Evolutionary conservation across 2,113 vertebrate species (phyloP), one percentile per base, ranked within the genome.

Genomic region (Solea senegalensis): DNA sequence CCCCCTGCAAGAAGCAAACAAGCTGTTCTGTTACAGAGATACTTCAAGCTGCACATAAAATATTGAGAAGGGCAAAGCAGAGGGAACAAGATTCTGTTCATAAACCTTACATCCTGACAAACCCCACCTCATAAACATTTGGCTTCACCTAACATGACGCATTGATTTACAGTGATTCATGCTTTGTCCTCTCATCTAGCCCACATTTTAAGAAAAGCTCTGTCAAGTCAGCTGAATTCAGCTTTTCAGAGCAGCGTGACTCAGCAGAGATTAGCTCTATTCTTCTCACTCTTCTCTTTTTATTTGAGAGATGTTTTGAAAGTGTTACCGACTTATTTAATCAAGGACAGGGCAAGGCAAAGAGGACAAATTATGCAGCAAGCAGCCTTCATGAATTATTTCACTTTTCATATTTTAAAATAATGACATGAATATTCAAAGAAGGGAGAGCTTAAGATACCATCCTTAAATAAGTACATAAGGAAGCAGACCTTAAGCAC

Each of bases 131-230:
- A 39, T 61, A 65, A 82, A 78, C 74, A 83, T 73, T 58, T 55
- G 72, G 52, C 68, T 74, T 51, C 73, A 65, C 82, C 74, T 87
- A 73, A 78, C 63, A 6, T 72, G 61, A 78, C 81, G 53, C 63
- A 75, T 43, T 83, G 79, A 82, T 74, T 81, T 71, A 73, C 53
- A 34, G 55, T 81, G 89, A 86, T 61, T 89, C 81, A 8, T 26
- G 34, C 34, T 4, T 59, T 34, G 65, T 46, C 61, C 43, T 74
- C 41, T 79, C 66, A 28, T 54, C 26, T 28, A 7, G n/a, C 51
- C 51, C 21, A 53, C 51, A 9, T 27, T 11, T 53, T 12, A 4
- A 21, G 9, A 26, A 27, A 53, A 28, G 43, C 43, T 44, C 43
- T 9, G 40, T 39, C 26, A 13, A 45, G 27, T 59, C 27, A 43